phyloP scores from a whole-genome alignment of 1,140 invertebrate species.

The Drosophila kikkawai region DNA sequence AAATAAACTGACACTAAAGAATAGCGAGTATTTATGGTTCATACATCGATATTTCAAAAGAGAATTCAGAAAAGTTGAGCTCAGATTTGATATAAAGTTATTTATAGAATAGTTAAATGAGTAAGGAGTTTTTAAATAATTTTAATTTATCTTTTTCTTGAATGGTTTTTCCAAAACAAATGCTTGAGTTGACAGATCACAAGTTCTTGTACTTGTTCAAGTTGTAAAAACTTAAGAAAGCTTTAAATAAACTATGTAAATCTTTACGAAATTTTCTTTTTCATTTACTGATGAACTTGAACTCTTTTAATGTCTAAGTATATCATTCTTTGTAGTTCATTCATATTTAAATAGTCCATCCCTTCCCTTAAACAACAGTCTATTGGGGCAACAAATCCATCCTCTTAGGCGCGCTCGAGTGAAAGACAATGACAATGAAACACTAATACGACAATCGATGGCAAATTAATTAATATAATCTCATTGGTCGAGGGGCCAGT shows the following conservation, averaged over 20 bases:
- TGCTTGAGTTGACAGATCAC: not conserved
- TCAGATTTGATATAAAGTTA: not conserved
- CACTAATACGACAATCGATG: conserved; percentile 64
- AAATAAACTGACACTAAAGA: not conserved
- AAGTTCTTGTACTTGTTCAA: not conserved
- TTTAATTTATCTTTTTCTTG: too few species aligned
- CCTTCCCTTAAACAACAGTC: not conserved
- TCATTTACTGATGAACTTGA: not conserved
- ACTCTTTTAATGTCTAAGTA: conserved; percentile 5
- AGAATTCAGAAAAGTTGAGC: not conserved
- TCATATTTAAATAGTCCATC: conserved; percentile 17
- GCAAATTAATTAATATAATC: conserved; percentile 80
- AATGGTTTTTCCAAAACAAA: too few species aligned
- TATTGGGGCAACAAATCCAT: conserved; percentile 24
- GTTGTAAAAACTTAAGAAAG: not conserved
- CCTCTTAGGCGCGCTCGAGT: conserved; percentile 47
- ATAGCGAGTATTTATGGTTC: not conserved
- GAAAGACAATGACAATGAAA: conserved; percentile 58
- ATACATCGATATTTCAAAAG: not conserved
- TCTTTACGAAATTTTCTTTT: not conserved
- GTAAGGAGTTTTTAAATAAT: too few species aligned
- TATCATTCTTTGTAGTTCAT: conserved; percentile 1
- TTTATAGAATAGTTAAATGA: not conserved
- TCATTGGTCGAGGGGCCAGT: conserved; percentile 36
- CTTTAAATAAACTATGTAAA: not conserved